Base-by-base conservation (phyloP, 2,888 invertebrate genomes). In the Cryptocephalus moraei region DNA sequence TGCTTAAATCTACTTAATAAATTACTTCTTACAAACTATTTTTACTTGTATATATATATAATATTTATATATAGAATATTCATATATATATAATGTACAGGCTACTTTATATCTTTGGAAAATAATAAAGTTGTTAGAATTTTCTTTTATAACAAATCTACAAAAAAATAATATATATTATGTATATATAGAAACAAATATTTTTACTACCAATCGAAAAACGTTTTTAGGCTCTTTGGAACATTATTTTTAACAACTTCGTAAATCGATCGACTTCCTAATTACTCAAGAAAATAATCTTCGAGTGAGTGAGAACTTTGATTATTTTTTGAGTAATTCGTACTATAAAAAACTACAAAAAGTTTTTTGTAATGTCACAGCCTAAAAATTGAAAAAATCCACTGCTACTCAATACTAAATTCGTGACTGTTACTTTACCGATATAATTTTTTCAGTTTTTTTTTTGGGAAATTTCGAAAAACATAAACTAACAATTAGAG, bases 361-460 rank as follows among this genome's bases (percentile, higher is more conserved):
- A 62, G 55, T 56, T 54, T 59, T 53, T 50, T 56, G 2, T 11
- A 36, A 36, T 53, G 62, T 63, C 64, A 64, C 64, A 64, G 64
- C 64, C 64, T 62, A 63, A 64, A 63, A 60, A 52, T 59, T 58
- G 55, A 58, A 61, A 61, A 58, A 53, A 60, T 49, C 51, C 47
- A 49, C 42, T 49, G 47, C 49, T 46, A 46, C 45, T 41, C 44
- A 46, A 44, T 46, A 49, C 46, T 43, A 43, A 38, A 43, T 36
- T 36, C 36, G 36, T 36, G 12, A 36, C 22, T 13, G 43, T 11
- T 10, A 40, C 10, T 9, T 22, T 22, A 12, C 12, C 22, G 22
- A 22, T 22, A 22, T 22, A 22, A 22, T 22, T 22, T 22, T 22
- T 22, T 22, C 22, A 22, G 22, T 22, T 22, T 22, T 22, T 22